Base-by-base conservation (phyloP, 2,888 invertebrate genomes). In the Cynaeus angustus region DNA sequence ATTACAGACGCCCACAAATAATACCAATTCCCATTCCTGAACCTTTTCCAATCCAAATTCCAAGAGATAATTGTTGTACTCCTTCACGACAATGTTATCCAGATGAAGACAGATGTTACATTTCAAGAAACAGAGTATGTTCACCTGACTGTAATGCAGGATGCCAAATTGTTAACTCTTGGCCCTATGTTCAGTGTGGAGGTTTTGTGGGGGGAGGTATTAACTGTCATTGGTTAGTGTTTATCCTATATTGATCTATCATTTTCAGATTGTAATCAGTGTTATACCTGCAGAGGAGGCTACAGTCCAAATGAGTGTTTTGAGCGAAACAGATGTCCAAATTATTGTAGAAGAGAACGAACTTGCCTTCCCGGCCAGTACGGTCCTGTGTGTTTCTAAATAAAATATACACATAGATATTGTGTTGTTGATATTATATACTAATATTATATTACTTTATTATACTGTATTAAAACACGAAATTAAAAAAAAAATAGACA, bases 41-140 rank as follows among this genome's bases (percentile, higher is more conserved):
- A 9, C 64, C 55, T 12, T 10, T 9, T 6, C 26, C 16, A 3
- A 43, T 16, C 3, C 46, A 16, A 16, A 1, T 12, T 0, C 41
- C 56, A 10, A 45, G 28, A 9, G 33, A 61, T 0, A 68, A 48
- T 14, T 71, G 71, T 41, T 71, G 71, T 26, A 14, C 43, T 1
- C 48, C 67, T 30, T 55, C 67, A 33, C 66, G 62, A 26, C 67
- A 53, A 8, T 70, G 70, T 38, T 70, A 61, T 30, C 53, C 12
- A 28, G 61, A 66, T 38, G 12, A 16, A 3, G 12, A 55, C 13
- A 59, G 56, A 33, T 70, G 70, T 61, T 41, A 30, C 10, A 52
- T 53, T 9, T 26, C 43, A 30, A 52, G 67, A 21, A 50, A 37
- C 33, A 41, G 53, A 14, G 67, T 61, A 45, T 68, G 68, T 16